Base-by-base conservation (phyloP, 2,797 vertebrate species). In the Amazona ochrocephala region DNA sequence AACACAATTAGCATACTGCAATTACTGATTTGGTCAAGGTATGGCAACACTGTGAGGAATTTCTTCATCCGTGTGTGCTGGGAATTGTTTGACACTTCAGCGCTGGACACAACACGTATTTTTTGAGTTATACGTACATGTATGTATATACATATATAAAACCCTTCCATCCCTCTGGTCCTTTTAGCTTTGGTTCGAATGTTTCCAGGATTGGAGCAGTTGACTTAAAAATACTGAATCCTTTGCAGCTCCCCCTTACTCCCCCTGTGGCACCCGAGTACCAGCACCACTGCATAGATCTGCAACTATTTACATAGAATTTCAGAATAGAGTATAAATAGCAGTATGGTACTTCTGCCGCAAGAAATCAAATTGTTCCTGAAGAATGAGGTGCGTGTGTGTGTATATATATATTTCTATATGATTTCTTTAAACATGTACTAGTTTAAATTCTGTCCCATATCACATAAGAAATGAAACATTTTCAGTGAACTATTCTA, bases 151-250 rank as follows among this genome's bases (percentile, higher is more conserved):
- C 51, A 95, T 88, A 89, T 54, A 68, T 51, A 90, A 60, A 37
- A 17, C 34, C 56, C 23, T 60, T 56, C 90, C 50, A 56, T 90
- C 80, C 72, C 56, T 93, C 90, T 60, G 91, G 51, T 90, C 78
- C 86, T 96, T 88, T 86, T 92, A 94, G 93, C 95, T 98, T 97
- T 93, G 96, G 94, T 97, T 97, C 89, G 87, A 91, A 92, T 26
- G 77, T 94, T 95, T 83, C 90, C 81, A 87, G 87, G 89, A 82
- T 94, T 94, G 94, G 72, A 91, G 61, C 80, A 87, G 91, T 92
- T 94, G 89, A 56, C 93, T 97, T 97, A 90, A 96, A 84, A 97
- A 80, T 92, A 84, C 81, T 87, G 56, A 66, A 97, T 96, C 86
- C 75, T 78, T 87, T 95, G 76, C 76, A 83, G 88, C 76, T 80